Percentiles rank a stretch among this genome's conserved stretches.
Conservation (phyloP, 2,113 vertebrate species). For the Trogon melanurus region DNA sequence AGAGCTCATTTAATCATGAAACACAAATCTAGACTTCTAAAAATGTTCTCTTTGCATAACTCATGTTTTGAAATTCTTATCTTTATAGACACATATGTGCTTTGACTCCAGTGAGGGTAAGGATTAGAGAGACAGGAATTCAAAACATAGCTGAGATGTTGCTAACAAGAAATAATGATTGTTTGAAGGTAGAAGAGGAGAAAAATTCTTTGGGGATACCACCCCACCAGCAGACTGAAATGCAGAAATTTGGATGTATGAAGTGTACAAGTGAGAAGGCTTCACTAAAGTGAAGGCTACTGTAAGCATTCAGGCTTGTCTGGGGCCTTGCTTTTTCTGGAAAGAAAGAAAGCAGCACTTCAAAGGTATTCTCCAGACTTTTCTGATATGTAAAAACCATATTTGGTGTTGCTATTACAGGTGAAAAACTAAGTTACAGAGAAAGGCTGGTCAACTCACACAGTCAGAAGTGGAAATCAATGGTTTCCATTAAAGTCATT, state of each 20-base stretch:
- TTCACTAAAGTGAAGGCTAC: neutral
- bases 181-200: neutral
- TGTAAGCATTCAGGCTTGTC: neutral
- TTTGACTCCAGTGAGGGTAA: neutral
- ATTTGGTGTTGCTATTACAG: neutral
- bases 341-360: neutral
- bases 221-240: neutral
- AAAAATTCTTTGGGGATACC: neutral
- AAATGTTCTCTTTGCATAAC: neutral
- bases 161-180: neutral
- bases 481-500: neutral
- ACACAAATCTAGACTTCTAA: neutral
- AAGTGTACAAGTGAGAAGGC: neutral
- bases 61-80: constrained; percentile 10
- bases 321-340: neutral
- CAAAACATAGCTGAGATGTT: neutral
- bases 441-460: neutral
- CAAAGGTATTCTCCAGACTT: neutral
- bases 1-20: constrained; percentile 9
- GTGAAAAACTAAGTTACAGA: neutral
- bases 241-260: neutral
- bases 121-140: neutral
- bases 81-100: neutral
- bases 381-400: neutral
- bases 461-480: neutral